Percentiles rank a stretch among this genome's conserved stretches.
These are phyloP conservation scores for Hyles euphorbiae DNA, from an alignment of 1,140 invertebrate genomes.

Conservation along the genomic window DNA sequence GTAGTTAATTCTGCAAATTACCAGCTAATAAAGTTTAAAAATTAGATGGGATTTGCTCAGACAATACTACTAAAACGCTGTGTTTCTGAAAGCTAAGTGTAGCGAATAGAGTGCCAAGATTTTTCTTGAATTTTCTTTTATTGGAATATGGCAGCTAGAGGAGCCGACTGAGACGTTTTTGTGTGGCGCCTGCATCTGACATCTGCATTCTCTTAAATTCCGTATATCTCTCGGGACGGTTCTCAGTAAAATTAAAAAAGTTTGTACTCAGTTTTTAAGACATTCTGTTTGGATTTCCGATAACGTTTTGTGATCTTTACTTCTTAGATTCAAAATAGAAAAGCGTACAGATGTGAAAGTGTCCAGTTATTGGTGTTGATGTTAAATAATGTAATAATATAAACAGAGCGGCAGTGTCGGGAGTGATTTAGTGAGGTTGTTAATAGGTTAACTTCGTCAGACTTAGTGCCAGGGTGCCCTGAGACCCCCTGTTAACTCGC, in stretches of 20 bases:
- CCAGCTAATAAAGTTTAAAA: not conserved
- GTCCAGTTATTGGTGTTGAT: too few relatives aligned
- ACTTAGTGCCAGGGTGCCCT: slow-evolving; percentile 26
- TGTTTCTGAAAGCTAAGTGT: too few relatives aligned
- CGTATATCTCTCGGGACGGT: too few relatives aligned
- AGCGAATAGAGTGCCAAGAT: slow-evolving; percentile 35
- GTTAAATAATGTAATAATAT: not conserved
- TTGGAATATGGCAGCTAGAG: too few relatives aligned
- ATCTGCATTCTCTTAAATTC: too few relatives aligned
- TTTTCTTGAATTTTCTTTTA: slow-evolving; percentile 10
- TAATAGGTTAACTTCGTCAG: slow-evolving; percentile 64
- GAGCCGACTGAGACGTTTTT: slow-evolving; percentile 14
- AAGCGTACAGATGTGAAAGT: too few relatives aligned
- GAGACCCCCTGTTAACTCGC: slow-evolving; percentile 25
- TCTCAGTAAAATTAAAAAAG: too few relatives aligned
- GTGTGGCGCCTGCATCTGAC: not conserved
- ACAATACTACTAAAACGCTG: slow-evolving; percentile 33
- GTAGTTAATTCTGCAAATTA: not conserved
- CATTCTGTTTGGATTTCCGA: too few relatives aligned
- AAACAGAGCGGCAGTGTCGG: slow-evolving; percentile 46
- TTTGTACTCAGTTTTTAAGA: too few relatives aligned
- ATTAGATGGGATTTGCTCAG: not conserved
- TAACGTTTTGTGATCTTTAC: too few relatives aligned
- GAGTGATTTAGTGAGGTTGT: slow-evolving; percentile 61
- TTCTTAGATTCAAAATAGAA: too few relatives aligned